These are phyloP conservation scores for Apamea crenata DNA, from an alignment of 2,888 invertebrate genomes.

Conservation along the genomic window DNA sequence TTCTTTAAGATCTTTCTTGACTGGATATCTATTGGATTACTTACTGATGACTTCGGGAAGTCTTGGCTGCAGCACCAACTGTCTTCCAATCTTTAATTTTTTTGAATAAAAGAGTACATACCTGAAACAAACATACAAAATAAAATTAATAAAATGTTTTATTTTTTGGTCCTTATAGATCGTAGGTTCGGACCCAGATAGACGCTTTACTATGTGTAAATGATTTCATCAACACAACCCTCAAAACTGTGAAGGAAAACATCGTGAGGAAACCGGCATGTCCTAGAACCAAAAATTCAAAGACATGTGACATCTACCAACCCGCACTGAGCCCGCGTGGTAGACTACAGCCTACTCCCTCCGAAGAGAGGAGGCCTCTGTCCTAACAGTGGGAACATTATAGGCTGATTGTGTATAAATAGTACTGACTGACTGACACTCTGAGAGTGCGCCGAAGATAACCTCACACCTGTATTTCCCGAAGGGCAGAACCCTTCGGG, in stretches of 20 bases:
- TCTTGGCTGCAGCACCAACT: not conserved
- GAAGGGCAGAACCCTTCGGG: no score
- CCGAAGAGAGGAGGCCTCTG: not conserved
- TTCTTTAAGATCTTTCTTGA: constrained; percentile 44
- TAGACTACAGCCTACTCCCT: no score
- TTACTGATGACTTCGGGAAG: constrained; percentile 27
- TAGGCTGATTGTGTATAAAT: no score
- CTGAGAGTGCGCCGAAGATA: not conserved
- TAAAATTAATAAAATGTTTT: not conserved
- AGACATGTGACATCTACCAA: not conserved
- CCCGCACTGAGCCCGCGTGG: no score
- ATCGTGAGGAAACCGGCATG: not conserved
- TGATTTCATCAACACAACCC: not conserved
- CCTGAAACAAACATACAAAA: constrained; percentile 52
- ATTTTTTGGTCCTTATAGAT: not conserved
- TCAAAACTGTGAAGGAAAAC: not conserved
- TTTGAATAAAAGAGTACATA: constrained; percentile 16
- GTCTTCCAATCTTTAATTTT: not conserved
- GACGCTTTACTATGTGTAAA: not conserved
- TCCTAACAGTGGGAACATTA: not conserved
- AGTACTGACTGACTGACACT: no score
- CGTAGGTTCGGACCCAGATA: not conserved
- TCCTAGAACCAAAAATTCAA: not conserved
- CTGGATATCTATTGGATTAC: constrained; percentile 25
- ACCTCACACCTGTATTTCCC: not conserved